phyloP scores from a whole-genome alignment of 2,797 vertebrate species.

The Ispidina lecontei region DNA sequence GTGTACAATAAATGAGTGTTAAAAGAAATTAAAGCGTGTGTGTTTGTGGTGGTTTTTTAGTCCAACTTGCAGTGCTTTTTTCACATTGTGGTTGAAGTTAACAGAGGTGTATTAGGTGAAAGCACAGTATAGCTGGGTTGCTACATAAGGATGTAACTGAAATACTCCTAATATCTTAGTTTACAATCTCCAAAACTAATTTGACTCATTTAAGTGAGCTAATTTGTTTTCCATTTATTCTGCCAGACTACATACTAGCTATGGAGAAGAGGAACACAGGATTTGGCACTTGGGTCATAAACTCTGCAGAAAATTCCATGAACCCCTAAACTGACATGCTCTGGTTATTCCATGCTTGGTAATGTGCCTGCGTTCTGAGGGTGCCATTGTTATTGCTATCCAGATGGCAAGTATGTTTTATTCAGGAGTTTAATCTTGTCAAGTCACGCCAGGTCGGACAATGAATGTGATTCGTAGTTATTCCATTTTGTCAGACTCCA shows the following conservation, averaged over 20 bases:
- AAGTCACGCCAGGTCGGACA: neutral
- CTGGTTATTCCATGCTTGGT: accelerated
- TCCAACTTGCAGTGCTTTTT: accelerated
- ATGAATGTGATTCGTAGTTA: neutral
- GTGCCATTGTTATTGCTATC: neutral
- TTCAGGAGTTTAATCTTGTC: conserved; percentile 49
- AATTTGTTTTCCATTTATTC: neutral
- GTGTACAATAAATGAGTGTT: neutral
- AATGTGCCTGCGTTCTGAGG: neutral
- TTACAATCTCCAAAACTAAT: neutral
- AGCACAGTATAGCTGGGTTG: neutral
- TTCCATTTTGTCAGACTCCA: conserved; percentile 8
- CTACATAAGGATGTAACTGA: neutral
- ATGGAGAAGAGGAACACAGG: neutral
- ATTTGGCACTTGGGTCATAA: neutral
- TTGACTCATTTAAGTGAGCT: neutral
- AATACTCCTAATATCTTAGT: neutral
- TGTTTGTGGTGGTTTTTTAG: neutral
- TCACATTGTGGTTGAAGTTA: neutral
- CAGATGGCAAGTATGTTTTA: conserved; percentile 41
- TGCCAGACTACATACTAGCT: neutral
- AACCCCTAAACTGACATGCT: neutral
- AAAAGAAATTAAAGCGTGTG: neutral
- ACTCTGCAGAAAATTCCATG: neutral
- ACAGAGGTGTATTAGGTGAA: neutral